Evolutionary conservation across 2,113 vertebrate genomes (phyloP).

Genomic region (Harpagus bidentatus): DNA sequence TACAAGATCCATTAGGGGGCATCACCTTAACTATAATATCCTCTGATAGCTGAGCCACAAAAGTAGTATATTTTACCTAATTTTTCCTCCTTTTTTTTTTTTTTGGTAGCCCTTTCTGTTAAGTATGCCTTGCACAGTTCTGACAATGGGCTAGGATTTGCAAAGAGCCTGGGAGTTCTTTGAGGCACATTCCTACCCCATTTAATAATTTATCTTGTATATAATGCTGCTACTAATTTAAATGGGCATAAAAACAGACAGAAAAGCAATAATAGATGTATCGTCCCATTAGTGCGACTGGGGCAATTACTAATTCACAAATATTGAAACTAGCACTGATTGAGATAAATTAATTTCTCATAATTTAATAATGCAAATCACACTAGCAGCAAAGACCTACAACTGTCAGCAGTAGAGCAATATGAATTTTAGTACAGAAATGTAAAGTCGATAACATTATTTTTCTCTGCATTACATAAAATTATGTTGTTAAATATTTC

Average conservation of each 20-base stretch:
- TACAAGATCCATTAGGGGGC: background rate
- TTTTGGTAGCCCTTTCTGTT: background rate
- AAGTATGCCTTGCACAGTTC: background rate
- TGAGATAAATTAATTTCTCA: conserved; percentile 70
- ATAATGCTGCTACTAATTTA: conserved; percentile 19
- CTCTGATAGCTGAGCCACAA: conserved; percentile 29
- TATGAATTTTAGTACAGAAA: background rate
- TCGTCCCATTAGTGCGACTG: conserved; percentile 53
- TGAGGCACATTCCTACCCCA: conserved; percentile 14
- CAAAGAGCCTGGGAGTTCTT: background rate
- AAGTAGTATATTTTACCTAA: background rate
- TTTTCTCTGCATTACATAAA: background rate
- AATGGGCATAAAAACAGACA: conserved; percentile 55
- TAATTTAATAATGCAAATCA: conserved; percentile 72
- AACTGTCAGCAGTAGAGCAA: background rate
- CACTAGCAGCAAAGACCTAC: background rate
- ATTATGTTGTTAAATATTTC: background rate
- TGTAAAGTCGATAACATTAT: background rate
- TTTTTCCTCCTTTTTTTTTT: background rate
- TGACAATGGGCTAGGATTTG: conserved; percentile 18
- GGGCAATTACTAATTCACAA: conserved; percentile 71
- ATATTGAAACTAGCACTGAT: conserved; percentile 73
- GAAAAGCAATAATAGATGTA: conserved; percentile 58
- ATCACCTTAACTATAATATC: conserved; percentile 40
- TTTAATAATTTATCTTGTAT: conserved; percentile 41